A percentile compares a stretch with the other conserved stretches of the same genome.
Conservation (phyloP, 2,797 vertebrate species). For the Peromyscus eremicus region DNA sequence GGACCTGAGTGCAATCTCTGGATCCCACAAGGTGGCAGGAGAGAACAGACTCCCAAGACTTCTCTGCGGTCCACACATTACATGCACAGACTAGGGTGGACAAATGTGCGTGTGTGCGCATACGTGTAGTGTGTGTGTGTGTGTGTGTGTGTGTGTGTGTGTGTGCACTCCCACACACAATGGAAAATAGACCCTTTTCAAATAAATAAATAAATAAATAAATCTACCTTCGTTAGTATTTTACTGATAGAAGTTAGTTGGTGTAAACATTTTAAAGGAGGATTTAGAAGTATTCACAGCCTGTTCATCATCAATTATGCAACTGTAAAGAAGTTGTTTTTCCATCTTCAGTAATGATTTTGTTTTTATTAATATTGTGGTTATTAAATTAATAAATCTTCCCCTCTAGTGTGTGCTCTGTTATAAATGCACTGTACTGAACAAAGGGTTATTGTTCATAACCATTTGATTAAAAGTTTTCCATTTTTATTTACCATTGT, state of each 20-base stretch:
- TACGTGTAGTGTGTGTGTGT: too few species aligned
- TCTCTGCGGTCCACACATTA: neutral
- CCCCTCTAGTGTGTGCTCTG: constrained; percentile 23
- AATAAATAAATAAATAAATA: neutral
- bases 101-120: neutral
- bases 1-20: neutral
- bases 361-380: constrained; percentile 3
- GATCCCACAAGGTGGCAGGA: neutral
- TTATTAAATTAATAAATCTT: constrained; percentile 59
- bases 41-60: neutral
- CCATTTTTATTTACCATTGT: constrained; percentile 53
- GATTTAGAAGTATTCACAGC: neutral
- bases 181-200: neutral
- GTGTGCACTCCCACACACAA: neutral
- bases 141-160: too few species aligned
- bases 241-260: neutral
- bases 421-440: constrained; percentile 64
- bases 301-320: neutral
- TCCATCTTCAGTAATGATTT: neutral
- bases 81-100: neutral
- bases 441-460: constrained; percentile 72
- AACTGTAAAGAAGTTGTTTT: neutral
- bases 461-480: constrained; percentile 58
- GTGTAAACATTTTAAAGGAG: constrained; percentile 3
- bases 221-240: neutral